phyloP scores from a whole-genome alignment of 1,140 invertebrate genomes.

The Oncopeltus fasciatus region DNA sequence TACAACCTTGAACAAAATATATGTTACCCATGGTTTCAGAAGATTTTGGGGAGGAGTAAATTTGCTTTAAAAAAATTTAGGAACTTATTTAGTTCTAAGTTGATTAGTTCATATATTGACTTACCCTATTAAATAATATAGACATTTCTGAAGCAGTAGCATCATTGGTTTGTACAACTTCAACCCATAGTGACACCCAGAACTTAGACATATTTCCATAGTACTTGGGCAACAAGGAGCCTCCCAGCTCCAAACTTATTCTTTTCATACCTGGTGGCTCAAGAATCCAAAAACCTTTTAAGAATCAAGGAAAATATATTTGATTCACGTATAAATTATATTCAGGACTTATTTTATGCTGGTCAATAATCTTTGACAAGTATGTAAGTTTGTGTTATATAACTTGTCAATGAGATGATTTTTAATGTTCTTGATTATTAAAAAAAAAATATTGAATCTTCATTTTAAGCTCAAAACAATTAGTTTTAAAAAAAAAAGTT shows the following conservation, averaged over 20 bases:
- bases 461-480: background rate
- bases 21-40: too few species aligned
- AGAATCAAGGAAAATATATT: background rate
- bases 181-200: slow-evolving; percentile 36
- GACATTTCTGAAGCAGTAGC: slow-evolving; percentile 7
- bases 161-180: slow-evolving; percentile 28
- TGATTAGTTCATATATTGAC: too few species aligned
- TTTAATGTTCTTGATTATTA: background rate
- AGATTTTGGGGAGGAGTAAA: too few species aligned
- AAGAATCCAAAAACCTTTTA: slow-evolving; percentile 31
- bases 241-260: slow-evolving; percentile 33
- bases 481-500: too few species aligned
- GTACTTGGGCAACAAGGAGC: slow-evolving; percentile 34
- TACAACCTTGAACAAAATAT: too few species aligned
- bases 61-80: too few species aligned
- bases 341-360: background rate
- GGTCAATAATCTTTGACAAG: background rate
- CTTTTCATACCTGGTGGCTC: slow-evolving; percentile 27
- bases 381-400: background rate
- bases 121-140: background rate
- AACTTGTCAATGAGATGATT: background rate
- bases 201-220: slow-evolving; percentile 33
- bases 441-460: background rate
- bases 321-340: slow-evolving; percentile 5
- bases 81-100: too few species aligned